phyloP scores from a whole-genome alignment of 1,140 invertebrate genomes.

The Pollicipes pollicipes region DNA sequence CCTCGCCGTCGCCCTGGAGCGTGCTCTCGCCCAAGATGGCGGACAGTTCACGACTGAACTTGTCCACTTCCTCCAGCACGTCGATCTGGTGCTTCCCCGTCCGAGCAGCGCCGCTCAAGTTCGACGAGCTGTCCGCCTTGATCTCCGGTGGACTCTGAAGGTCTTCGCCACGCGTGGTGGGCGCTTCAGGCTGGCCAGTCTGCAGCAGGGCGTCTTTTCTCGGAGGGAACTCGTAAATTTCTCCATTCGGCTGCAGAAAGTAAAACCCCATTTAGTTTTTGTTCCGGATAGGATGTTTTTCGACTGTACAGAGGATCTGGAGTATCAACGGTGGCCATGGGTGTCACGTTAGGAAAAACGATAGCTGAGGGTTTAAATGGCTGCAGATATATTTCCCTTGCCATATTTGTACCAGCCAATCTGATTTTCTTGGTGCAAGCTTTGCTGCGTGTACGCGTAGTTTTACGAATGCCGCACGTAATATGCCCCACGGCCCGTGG shows the following conservation, averaged over 20 bases:
- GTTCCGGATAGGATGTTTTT: neutral
- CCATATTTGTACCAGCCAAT: neutral
- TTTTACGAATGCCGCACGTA: too few relatives aligned
- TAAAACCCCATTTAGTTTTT: neutral
- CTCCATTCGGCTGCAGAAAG: neutral
- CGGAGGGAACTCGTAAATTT: neutral
- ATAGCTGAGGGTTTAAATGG: neutral
- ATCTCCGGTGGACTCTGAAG: neutral
- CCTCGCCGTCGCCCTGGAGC: neutral
- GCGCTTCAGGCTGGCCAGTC: neutral
- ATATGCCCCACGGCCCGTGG: too few relatives aligned
- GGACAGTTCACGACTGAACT: neutral
- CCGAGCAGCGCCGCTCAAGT: too few relatives aligned
- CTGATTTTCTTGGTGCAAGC: neutral
- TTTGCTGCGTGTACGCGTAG: too few relatives aligned
- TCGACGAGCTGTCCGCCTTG: too few relatives aligned
- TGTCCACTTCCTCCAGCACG: neutral
- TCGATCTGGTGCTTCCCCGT: neutral
- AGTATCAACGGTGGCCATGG: neutral
- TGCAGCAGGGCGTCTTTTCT: neutral
- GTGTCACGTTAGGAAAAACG: neutral
- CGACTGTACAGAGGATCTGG: neutral
- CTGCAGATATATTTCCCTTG: too few relatives aligned
- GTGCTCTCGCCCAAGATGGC: neutral
- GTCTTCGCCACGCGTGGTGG: neutral